Percentiles rank a stretch among this genome's conserved stretches.
Evolutionary conservation across 1,140 invertebrate species (phyloP).

Genomic region (Neodiprion virginianus): DNA sequence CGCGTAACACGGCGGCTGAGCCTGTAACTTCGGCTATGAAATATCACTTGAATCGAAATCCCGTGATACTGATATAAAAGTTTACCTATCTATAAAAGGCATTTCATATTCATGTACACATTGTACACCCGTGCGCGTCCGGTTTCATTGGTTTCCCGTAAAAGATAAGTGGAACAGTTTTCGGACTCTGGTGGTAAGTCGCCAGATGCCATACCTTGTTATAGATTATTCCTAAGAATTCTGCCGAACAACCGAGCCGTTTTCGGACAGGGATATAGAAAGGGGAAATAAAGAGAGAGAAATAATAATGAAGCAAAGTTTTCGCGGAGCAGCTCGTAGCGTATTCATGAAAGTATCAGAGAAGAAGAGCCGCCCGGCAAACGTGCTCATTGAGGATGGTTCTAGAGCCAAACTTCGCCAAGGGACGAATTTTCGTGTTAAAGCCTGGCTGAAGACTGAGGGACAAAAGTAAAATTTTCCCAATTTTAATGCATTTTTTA

Average conservation of each 20-base stretch:
- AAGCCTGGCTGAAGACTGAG: neutral
- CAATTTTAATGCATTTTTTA: too few species aligned
- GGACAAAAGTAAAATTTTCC: too few species aligned
- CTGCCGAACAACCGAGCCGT: neutral
- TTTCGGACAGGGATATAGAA: neutral
- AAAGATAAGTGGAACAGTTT: constrained; percentile 2
- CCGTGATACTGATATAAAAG: neutral
- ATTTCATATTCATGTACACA: too few species aligned
- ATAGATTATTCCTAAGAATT: neutral
- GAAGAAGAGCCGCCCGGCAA: neutral
- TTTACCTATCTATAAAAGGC: neutral
- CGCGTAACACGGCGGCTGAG: too few species aligned
- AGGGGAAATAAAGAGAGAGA: neutral
- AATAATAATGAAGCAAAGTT: neutral
- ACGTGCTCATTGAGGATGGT: neutral
- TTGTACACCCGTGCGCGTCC: neutral
- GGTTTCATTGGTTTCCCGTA: neutral
- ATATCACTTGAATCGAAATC: neutral
- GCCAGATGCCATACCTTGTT: neutral
- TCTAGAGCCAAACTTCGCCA: neutral
- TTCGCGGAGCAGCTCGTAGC: neutral
- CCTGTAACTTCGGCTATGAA: neutral
- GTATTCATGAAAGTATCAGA: constrained; percentile 1
- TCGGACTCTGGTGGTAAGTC: neutral
- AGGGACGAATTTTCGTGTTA: neutral